Evolutionary conservation across 2,113 vertebrate species (phyloP), one percentile per base, ranked within the genome.

Genomic region (human): DNA sequence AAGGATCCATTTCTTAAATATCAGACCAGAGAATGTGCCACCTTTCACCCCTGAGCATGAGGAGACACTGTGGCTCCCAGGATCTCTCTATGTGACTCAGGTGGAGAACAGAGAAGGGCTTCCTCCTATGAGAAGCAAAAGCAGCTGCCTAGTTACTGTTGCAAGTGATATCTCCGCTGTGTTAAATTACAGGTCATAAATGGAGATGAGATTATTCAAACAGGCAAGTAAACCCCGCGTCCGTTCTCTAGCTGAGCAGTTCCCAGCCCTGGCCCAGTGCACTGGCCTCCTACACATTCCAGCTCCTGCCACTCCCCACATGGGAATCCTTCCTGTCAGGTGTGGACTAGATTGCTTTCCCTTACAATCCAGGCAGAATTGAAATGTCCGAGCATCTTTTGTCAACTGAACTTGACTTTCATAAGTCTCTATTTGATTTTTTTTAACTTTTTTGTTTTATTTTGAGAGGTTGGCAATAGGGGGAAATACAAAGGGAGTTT

Each of bases 131-230:
- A 98, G 96, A 80, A 90, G 97, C 25, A 96, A 90, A 90, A 97
- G 96, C 96, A 96, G 84, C 97, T 93, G 97, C 97, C 97, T 97
- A 35, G 98, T 90, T 98, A 98, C 98, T 98, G 95, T 97, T 98
- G 97, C 98, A 84, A 98, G 98, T 99, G 98, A 99, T 98, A 92
- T 99, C 98, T 99, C 98, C 98, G 40, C 99, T 99, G 98, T 99
- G 99, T 99, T 99, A 99, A 99, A 99, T 99, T 99, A 98, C 99
- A 99, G 99, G 99, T 99, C 99, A 99, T 99, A 99, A 99, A 99
- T 99, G 99, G 99, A 99, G 98, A 99, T 99, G 99, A 99, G 98
- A 99, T 99, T 98, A 99, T 99, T 98, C 99, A 97, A 99, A 98
- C 99, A 99, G 99, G 99, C 99, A 99, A 99, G 99, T 99, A 99